A percentile compares a stretch with the other conserved stretches of the same genome.
Evolutionary conservation across 2,888 invertebrate species (phyloP).

Genomic region (Lochmaea crataegi): DNA sequence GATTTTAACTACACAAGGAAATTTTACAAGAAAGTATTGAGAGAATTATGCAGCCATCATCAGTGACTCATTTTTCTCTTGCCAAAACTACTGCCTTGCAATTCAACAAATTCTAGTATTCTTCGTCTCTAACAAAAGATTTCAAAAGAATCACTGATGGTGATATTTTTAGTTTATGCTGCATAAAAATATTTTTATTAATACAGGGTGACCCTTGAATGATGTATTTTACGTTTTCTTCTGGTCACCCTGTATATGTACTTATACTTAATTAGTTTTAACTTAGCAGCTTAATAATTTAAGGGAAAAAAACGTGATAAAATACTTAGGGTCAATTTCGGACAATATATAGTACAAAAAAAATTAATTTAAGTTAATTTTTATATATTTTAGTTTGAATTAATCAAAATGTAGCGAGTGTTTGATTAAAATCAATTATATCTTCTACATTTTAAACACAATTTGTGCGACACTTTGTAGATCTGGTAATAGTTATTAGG

Average conservation of each 20-base stretch:
- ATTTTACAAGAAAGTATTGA: too few species aligned
- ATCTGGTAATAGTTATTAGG: slow-evolving; percentile 20
- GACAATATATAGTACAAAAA: slow-evolving; percentile 2
- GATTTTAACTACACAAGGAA: background rate
- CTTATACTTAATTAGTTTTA: too few species aligned
- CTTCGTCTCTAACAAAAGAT: too few species aligned
- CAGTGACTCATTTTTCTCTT: too few species aligned
- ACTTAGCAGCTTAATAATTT: too few species aligned
- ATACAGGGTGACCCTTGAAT: too few species aligned
- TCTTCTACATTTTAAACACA: slow-evolving; percentile 7
- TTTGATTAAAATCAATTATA: background rate
- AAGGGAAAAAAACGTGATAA: background rate
- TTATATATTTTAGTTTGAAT: background rate
- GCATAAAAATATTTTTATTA: too few species aligned
- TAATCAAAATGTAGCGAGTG: background rate
- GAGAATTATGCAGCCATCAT: too few species aligned
- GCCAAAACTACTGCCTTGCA: background rate
- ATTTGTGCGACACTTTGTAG: slow-evolving; percentile 9
- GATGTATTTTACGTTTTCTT: too few species aligned
- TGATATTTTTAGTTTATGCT: too few species aligned
- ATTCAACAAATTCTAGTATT: background rate
- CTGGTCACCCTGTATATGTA: too few species aligned
- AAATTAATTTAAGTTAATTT: background rate
- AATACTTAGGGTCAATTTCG: background rate
- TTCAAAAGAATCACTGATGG: too few species aligned